These are phyloP conservation scores for Anguilla pacifica DNA, from an alignment of 2,797 vertebrate species.

Conservation along the genomic window DNA sequence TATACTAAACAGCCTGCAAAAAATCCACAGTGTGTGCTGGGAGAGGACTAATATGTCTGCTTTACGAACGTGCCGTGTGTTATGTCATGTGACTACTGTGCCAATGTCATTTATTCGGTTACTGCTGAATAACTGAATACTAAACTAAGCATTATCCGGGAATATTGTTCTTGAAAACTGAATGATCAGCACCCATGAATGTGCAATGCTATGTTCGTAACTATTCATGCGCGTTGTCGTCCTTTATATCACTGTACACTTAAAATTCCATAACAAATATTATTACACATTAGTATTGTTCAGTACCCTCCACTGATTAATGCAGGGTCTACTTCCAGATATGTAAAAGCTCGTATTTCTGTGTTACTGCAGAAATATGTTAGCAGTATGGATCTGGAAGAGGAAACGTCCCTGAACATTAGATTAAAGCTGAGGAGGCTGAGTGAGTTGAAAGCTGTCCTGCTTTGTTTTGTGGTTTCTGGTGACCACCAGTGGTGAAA, in stretches of 20 bases:
- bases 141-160: no score
- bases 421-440: neutral
- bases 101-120: neutral
- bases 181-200: neutral
- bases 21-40: neutral
- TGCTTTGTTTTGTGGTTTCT: neutral
- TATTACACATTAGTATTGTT: neutral
- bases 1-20: neutral
- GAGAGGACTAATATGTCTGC: constrained; percentile 23
- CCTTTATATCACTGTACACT: no score
- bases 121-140: no score
- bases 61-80: constrained; percentile 55
- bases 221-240: no score
- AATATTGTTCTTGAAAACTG: neutral
- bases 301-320: neutral
- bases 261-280: neutral
- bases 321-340: neutral
- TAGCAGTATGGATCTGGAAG: neutral
- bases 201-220: no score
- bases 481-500: constrained; percentile 48
- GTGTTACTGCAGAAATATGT: neutral
- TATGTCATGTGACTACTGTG: constrained; percentile 30
- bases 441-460: neutral
- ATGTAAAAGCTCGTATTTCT: neutral
- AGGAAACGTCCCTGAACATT: neutral